Base-by-base conservation (phyloP, 2,888 invertebrate species). In the Heliconius hortense region DNA sequence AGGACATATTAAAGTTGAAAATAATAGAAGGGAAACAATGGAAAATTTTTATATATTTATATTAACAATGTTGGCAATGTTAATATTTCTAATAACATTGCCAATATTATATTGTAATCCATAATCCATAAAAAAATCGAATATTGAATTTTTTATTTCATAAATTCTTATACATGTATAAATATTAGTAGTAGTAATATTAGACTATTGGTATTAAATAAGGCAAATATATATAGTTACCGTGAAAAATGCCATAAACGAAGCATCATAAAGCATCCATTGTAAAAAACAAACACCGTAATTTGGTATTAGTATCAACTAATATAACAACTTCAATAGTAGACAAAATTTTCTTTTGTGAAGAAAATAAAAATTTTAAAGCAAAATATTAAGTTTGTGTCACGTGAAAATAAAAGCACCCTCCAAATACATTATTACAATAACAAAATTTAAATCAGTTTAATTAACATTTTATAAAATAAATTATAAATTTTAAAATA, bases 391-490 rank as follows among this genome's bases (percentile, higher is more conserved):
- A 31, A 35, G 2, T 35, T 39, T 24, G 24, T 66, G 13, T 66
- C 8, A 43, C 13, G 24, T 66, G 24, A 39, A 18, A 66, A 39
- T 39, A 66, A 66, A 64, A 66, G 66, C 66, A 66, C 43, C 66
- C 24, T n/a, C 24, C n/a, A 66, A 43, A 43, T 64, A 24, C 15
- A 66, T 64, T 66, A 66, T 43, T 24, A 66, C 66, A 43, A 66
- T 66, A 24, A 39, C 39, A 39, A 66, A 26, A 24, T 15, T 66
- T 39, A 8, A 43, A 64, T 18, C 4, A 66, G 18, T 39, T 39
- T 15, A 24, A 24, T 39, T 21, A 21, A 18, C 21, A 39, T 66
- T n/a, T n/a, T n/a, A 35, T 64, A 8, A 66, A 15, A 66, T 43
- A 66, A 39, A 39, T 18, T 11, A 63, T 63, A 31, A 3, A 31